Percentiles rank a stretch among this genome's conserved stretches.
Evolutionary conservation across 2,888 invertebrate genomes (phyloP).

Genomic region (Hirudinaria manillensis): DNA sequence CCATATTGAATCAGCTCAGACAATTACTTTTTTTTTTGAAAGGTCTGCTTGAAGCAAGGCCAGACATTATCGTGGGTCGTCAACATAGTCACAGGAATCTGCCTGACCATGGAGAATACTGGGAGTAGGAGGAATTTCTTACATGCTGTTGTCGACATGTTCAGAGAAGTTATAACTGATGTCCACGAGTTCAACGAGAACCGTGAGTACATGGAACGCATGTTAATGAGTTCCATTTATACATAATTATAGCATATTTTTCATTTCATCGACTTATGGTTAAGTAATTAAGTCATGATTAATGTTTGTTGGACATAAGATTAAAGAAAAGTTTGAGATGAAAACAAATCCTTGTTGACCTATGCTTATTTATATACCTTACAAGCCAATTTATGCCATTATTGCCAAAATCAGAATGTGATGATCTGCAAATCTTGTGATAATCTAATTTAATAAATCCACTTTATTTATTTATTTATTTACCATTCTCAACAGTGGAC

Average conservation of each 20-base stretch:
- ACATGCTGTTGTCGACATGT: constrained; percentile 49
- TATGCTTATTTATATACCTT: too few species aligned
- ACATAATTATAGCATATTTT: too few species aligned
- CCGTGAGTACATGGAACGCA: constrained; percentile 41
- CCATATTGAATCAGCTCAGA: background rate
- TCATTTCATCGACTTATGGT: too few species aligned
- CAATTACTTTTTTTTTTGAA: background rate
- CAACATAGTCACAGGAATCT: constrained; percentile 43
- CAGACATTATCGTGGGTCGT: constrained; percentile 47
- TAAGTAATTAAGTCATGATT: too few species aligned
- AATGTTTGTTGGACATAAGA: too few species aligned
- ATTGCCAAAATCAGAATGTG: too few species aligned
- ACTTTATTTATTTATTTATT: background rate
- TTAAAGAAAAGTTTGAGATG: too few species aligned
- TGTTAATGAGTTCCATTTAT: too few species aligned
- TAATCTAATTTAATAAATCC: background rate
- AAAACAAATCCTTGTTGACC: too few species aligned
- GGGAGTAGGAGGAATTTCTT: constrained; percentile 47
- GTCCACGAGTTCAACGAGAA: constrained; percentile 48
- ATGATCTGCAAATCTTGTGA: too few species aligned
- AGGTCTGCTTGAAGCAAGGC: constrained; percentile 51
- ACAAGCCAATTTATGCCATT: too few species aligned
- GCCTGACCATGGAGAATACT: constrained; percentile 44
- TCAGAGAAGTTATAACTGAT: constrained; percentile 49
- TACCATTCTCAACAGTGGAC: constrained; percentile 25